Base-by-base conservation (phyloP, 2,797 vertebrate genomes). In the Myripristis murdjan region DNA sequence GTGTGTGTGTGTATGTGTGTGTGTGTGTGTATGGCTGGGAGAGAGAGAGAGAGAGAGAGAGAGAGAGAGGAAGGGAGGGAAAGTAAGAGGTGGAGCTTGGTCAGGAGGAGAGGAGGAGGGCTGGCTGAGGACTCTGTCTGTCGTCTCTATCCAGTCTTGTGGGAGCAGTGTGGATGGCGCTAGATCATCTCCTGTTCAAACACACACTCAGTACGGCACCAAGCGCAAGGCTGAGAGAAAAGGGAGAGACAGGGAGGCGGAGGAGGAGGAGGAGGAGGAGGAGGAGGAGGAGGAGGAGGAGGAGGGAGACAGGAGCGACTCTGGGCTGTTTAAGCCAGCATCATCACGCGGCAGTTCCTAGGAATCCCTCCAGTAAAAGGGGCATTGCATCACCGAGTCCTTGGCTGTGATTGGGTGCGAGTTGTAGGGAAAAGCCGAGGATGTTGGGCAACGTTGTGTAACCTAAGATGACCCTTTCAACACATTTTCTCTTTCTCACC, bases 351-450 rank as follows among this genome's bases (percentile, higher is more conserved):
- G 95, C 94, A 91, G 92, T 95, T 95, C 93, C 94, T 89, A 94
- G 96, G 97, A 97, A 96, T 97, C 96, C 96, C 96, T 97, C 95
- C 95, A 95, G 95, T 93, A 94, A 96, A 92, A 94, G 91, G 82
- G 90, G 86, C 87, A 89, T 93, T 89, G 91, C 94, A 94, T 95
- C 94, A 93, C 83, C 33, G 79, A 92, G 93, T 89, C 88, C 92
- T 94, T 89, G 85, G 67, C 90, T 83, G 88, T 93, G 95, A 97
- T 98, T 98, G 97, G 97, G 75, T 89, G 88, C 31, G 64, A 46
- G 77, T 72, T 71, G 81, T n/a, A n/a, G 87, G 91, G 89, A 93
- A 90, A 91, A 81, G 65, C 81, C 68, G 63, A 63, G 62, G 80
- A 85, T 82, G 91, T 91, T 94, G 95, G 84, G 81, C 70, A 79